A percentile compares a stretch with the other conserved stretches of the same genome.
Evolutionary conservation across 2,113 vertebrate genomes (phyloP).

Genomic region (Azemiops feae): DNA sequence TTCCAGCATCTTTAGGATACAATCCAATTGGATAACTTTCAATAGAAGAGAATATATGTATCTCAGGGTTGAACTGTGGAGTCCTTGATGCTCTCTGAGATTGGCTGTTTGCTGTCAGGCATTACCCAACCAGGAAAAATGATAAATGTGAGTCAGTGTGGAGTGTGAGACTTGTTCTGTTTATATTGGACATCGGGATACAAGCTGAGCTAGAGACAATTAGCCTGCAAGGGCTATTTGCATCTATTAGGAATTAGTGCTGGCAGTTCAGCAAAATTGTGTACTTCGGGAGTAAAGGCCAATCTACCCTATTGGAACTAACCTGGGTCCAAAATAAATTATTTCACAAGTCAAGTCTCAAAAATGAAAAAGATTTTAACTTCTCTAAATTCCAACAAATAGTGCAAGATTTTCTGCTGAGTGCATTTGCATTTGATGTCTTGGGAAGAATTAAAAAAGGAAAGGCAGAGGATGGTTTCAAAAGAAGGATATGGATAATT

Average conservation of each 20-base stretch:
- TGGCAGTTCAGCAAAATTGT: background rate
- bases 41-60: background rate
- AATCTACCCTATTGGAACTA: background rate
- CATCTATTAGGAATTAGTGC: background rate
- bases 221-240: background rate
- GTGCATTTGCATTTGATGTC: background rate
- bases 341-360: background rate
- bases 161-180: background rate
- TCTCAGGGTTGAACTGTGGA: background rate
- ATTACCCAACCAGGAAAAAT: background rate
- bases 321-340: background rate
- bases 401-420: background rate
- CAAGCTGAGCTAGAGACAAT: background rate
- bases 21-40: background rate
- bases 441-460: slow-evolving; percentile 11
- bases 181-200: background rate
- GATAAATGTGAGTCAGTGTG: background rate
- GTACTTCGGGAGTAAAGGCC: background rate
- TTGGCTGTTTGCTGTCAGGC: background rate
- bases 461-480: background rate
- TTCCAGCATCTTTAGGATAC: background rate
- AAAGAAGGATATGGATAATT: background rate
- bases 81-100: background rate
- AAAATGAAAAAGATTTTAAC: background rate
- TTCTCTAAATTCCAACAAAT: background rate